phyloP scores from a whole-genome alignment of 2,113 vertebrate genomes.

The Lampris megalopsis region DNA sequence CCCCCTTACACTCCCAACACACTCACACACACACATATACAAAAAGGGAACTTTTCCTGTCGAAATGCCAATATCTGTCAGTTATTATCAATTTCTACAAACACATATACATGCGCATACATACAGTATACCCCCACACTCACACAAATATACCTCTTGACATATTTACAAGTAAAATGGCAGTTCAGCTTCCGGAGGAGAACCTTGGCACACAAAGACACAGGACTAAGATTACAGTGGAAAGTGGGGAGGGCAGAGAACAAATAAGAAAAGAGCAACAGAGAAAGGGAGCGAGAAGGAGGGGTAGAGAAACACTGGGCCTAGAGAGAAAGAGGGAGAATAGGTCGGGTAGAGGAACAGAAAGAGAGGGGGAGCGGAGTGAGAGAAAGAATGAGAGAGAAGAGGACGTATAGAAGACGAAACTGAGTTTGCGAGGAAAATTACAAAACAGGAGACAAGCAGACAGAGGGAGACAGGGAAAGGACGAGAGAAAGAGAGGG shows the following conservation, averaged over 20 bases:
- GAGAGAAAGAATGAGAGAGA: constrained; percentile 19
- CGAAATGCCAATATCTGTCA: constrained; percentile 29
- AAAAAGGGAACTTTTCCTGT: neutral
- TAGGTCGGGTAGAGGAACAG: neutral
- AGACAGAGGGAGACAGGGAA: constrained; percentile 19
- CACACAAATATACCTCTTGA: constrained; percentile 30
- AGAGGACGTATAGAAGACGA: neutral
- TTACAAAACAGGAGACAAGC: neutral
- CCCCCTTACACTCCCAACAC: neutral
- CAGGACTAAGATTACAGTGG: constrained; percentile 29
- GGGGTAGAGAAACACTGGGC: constrained; percentile 3
- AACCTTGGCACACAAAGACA: constrained; percentile 26
- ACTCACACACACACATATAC: neutral
- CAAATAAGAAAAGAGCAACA: constrained; percentile 1
- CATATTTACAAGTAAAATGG: constrained; percentile 55
- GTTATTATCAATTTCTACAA: constrained; percentile 43
- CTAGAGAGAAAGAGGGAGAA: neutral
- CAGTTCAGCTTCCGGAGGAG: constrained; percentile 54
- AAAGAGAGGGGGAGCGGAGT: neutral
- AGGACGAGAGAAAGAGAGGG: constrained; percentile 1
- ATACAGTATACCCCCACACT: neutral
- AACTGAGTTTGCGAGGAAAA: neutral
- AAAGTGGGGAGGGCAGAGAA: constrained; percentile 1
- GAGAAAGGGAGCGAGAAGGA: neutral
- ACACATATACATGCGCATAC: constrained; percentile 2